Conservation (phyloP, 2,797 vertebrate genomes). For the Gallinago nigripennis region DNA sequence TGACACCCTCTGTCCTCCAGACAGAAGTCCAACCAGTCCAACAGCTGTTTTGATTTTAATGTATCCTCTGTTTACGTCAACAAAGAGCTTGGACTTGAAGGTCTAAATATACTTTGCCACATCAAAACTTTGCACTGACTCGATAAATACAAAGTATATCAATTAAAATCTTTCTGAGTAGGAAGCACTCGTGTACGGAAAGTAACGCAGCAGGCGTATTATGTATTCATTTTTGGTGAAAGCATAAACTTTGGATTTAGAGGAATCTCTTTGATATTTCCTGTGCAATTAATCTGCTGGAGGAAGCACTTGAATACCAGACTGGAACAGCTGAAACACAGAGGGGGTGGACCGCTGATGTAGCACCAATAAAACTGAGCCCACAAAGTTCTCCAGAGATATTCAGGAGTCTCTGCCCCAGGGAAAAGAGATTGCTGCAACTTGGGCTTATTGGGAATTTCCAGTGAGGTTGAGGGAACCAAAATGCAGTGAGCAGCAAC, state of each 20-base stretch:
- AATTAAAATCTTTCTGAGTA: neutral
- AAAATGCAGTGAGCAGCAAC: neutral
- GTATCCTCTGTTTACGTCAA: neutral
- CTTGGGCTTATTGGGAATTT: neutral
- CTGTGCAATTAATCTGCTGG: neutral
- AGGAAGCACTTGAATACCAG: neutral
- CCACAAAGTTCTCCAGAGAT: neutral
- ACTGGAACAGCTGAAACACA: neutral
- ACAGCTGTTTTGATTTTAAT: neutral
- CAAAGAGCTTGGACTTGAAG: neutral
- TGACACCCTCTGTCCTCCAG: neutral
- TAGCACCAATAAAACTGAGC: neutral
- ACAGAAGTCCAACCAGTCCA: neutral
- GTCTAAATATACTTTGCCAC: neutral
- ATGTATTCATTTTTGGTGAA: neutral
- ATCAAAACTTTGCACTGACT: neutral
- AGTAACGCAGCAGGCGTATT: neutral
- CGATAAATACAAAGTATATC: neutral
- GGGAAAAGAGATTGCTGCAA: neutral
- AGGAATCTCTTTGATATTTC: neutral
- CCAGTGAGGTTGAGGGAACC: accelerated
- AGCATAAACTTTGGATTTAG: neutral
- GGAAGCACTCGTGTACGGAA: neutral
- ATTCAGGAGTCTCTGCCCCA: neutral
- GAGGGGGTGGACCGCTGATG: neutral